Percentiles rank a stretch among this genome's conserved stretches.
Evolutionary conservation across 1,140 invertebrate genomes (phyloP).

Genomic region (Ruditapes philippinarum): DNA sequence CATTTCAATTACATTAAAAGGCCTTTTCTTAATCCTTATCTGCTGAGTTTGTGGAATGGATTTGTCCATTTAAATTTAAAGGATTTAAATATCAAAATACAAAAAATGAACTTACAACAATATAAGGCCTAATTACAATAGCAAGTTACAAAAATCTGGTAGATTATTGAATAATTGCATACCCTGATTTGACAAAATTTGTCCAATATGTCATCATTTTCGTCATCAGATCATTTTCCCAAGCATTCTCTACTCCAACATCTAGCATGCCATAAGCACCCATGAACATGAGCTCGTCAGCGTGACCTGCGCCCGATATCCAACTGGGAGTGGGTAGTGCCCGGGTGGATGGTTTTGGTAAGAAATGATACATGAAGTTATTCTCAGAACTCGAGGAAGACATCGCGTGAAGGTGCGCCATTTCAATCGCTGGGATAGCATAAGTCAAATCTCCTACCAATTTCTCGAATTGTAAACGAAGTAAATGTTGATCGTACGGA

Average conservation of each 20-base stretch:
- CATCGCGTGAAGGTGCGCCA: background rate
- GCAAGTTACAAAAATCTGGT: too few relatives aligned
- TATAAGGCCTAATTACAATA: too few relatives aligned
- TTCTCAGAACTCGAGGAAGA: background rate
- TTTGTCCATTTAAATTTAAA: too few relatives aligned
- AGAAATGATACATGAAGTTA: constrained; percentile 13
- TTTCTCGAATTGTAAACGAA: background rate
- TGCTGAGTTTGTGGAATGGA: too few relatives aligned
- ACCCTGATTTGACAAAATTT: constrained; percentile 22
- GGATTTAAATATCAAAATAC: too few relatives aligned
- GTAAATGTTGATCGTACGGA: background rate
- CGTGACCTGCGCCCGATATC: background rate
- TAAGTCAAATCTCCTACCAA: background rate
- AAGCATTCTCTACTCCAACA: background rate
- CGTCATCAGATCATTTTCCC: background rate
- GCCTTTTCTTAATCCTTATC: too few relatives aligned
- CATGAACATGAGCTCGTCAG: background rate
- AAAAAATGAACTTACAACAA: too few relatives aligned
- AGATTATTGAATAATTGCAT: too few relatives aligned
- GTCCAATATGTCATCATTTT: constrained; percentile 47
- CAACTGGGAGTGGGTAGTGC: background rate
- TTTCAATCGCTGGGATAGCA: background rate
- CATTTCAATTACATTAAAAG: too few relatives aligned
- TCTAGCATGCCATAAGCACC: background rate
- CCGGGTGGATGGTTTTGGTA: background rate